Base-by-base conservation (phyloP, 2,113 vertebrate genomes). In the Acanthisitta chloris region DNA sequence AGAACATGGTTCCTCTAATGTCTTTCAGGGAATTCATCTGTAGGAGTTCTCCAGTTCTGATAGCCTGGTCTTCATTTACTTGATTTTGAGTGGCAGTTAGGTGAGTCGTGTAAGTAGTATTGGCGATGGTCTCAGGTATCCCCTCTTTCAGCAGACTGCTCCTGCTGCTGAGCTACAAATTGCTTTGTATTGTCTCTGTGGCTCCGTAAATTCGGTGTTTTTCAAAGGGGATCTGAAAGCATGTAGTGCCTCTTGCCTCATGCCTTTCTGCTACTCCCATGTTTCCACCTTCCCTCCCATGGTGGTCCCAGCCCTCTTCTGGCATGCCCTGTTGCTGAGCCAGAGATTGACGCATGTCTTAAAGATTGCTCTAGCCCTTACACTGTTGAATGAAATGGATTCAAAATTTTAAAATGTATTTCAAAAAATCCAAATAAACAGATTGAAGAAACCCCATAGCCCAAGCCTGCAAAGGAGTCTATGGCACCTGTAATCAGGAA, bases 341-440 rank as follows among this genome's bases (percentile, higher is more conserved):
- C 0, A 1, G 23, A 36, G 29, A 4, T 43, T 61, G 12, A 55
- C n/a, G 13, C 0, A 0, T 43, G 12, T 51, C 48, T 84, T 55
- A 42, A 8, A 34, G 85, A 66, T 61, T 64, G 31, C 31, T 64
- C 12, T 69, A 43, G 20, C n/a, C 38, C 6, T 38, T 59, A 29
- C 21, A 10, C 29, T 1, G 2, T 42, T 79, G 33, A n/a, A 48
- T 90, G n/a, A 57, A 82, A 45, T 54, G 2, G 18, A 51, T 61
- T 73, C 12, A 13, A 48, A 18, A 21, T 23, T 16, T 10, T 18
- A 38, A 74, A 17, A 31, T 34, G 10, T 33, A 25, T 49, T 59
- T 42, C 3, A 24, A 42, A 55, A 43, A 38, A 13, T 15, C 4
- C 18, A 17, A 17, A 18, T 7, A 25, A 52, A 12, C 7, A 46